phyloP scores from a whole-genome alignment of 1,140 invertebrate species.

The Nasonia longicornis region DNA sequence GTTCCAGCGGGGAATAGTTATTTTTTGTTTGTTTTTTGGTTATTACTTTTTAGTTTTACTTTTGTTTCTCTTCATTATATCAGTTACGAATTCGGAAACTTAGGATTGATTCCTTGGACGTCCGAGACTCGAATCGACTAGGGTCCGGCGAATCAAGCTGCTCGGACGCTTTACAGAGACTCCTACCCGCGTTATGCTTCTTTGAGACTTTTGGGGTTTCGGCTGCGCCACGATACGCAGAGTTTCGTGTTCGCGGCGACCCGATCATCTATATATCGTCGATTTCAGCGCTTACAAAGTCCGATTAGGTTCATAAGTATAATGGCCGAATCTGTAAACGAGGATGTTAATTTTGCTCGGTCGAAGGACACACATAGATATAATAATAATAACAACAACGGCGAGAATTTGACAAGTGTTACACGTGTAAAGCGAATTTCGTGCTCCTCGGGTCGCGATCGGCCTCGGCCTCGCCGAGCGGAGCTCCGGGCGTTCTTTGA shows the following conservation, averaged over 20 bases:
- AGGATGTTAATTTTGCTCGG: conserved; percentile 68
- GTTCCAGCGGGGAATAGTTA: conserved; percentile 21
- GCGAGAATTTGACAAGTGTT: not conserved
- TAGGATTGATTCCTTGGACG: conserved; percentile 52
- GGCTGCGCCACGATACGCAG: conserved; percentile 33
- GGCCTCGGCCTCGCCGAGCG: not conserved
- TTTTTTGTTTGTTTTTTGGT: conserved; percentile 40
- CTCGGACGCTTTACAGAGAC: conserved; percentile 61
- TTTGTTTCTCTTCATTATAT: conserved; percentile 47
- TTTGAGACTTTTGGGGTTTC: conserved; percentile 54
- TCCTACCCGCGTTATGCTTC: conserved; percentile 71
- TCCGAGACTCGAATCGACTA: conserved; percentile 52
- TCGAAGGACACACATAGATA: conserved; percentile 37
- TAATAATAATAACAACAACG: not conserved
- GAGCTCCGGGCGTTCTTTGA: conserved; percentile 13
- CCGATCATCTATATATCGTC: not conserved
- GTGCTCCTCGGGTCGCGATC: not conserved
- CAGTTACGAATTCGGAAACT: conserved; percentile 52
- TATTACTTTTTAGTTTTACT: conserved; percentile 44
- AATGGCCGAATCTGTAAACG: conserved; percentile 63
- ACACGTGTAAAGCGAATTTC: not conserved
- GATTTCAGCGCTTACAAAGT: not conserved
- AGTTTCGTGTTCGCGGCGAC: conserved; percentile 7
- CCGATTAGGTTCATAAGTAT: conserved; percentile 34
- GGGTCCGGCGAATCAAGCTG: conserved; percentile 49